A percentile compares a stretch with the other conserved stretches of the same genome.
Conservation (phyloP, 2,113 vertebrate species). For the Gambusia affinis region DNA sequence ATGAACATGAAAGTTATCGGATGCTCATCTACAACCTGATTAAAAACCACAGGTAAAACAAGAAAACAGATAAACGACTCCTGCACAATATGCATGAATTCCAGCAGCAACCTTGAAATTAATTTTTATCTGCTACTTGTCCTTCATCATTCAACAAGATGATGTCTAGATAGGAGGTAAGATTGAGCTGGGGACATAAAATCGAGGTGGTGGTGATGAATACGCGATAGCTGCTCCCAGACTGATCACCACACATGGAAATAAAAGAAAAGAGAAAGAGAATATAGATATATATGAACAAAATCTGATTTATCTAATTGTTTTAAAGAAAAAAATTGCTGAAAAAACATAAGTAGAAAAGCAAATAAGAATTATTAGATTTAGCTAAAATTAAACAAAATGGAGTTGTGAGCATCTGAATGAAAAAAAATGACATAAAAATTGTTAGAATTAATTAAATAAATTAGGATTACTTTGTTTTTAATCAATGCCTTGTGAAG, state of each 20-base stretch:
- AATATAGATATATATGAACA: neutral
- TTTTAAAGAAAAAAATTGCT: too few species aligned
- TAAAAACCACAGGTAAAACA: conserved; percentile 27
- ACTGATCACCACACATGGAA: neutral
- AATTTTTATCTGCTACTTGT: conserved; percentile 33
- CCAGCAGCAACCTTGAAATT: conserved; percentile 45
- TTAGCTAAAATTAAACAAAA: too few species aligned
- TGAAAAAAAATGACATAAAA: neutral
- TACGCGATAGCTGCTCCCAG: conserved; percentile 23
- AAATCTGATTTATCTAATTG: too few species aligned
- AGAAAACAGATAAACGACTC: conserved; percentile 17
- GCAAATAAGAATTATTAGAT: too few species aligned
- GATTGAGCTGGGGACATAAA: conserved; percentile 39
- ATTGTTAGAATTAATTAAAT: neutral
- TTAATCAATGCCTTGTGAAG: neutral
- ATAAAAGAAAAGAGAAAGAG: neutral
- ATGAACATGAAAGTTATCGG: conserved; percentile 50
- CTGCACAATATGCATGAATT: neutral
- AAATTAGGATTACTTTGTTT: conserved; percentile 11
- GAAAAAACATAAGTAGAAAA: too few species aligned
- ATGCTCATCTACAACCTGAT: conserved; percentile 44
- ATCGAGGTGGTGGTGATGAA: conserved; percentile 44
- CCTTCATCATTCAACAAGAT: conserved; percentile 29
- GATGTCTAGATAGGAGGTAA: conserved; percentile 19
- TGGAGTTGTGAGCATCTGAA: too few species aligned